phyloP scores from a whole-genome alignment of 2,113 vertebrate genomes.

The Butorides virescens region DNA sequence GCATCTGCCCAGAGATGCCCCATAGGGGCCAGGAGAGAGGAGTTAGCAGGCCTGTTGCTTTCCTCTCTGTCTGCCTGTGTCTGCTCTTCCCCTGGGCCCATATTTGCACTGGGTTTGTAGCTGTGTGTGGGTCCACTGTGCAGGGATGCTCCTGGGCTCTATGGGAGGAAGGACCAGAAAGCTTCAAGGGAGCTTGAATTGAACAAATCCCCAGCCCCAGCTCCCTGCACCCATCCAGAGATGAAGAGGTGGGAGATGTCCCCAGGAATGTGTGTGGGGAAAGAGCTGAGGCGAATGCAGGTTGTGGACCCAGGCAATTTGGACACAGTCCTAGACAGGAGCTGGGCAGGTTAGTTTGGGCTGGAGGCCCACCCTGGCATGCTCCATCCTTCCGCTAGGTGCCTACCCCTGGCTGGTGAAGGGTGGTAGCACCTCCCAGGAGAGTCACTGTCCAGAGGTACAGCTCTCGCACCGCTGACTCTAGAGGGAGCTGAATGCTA shows the following conservation, averaged over 20 bases:
- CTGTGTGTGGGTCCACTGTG: background rate
- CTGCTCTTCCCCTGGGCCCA: background rate
- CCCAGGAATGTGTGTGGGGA: background rate
- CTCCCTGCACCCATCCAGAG: rapidly evolving
- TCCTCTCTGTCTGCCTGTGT: background rate
- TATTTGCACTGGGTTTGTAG: background rate
- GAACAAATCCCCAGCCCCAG: background rate
- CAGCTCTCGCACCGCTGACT: background rate
- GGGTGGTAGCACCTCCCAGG: background rate
- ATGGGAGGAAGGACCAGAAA: background rate
- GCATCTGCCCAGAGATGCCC: background rate
- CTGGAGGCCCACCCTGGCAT: background rate
- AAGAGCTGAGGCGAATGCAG: background rate
- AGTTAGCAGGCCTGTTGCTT: background rate
- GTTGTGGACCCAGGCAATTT: background rate
- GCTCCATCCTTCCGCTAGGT: background rate
- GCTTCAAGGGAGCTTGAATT: background rate
- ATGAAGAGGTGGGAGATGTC: background rate
- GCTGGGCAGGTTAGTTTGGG: background rate
- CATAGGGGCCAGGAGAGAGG: background rate
- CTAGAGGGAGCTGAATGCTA: slow-evolving; percentile 25
- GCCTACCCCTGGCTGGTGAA: background rate
- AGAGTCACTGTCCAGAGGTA: background rate
- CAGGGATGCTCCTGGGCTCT: background rate
- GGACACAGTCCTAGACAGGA: rapidly evolving